Percentiles rank a stretch among this genome's conserved stretches.
Conservation (phyloP, 2,797 vertebrate genomes). For the Pangasius krempfi region DNA sequence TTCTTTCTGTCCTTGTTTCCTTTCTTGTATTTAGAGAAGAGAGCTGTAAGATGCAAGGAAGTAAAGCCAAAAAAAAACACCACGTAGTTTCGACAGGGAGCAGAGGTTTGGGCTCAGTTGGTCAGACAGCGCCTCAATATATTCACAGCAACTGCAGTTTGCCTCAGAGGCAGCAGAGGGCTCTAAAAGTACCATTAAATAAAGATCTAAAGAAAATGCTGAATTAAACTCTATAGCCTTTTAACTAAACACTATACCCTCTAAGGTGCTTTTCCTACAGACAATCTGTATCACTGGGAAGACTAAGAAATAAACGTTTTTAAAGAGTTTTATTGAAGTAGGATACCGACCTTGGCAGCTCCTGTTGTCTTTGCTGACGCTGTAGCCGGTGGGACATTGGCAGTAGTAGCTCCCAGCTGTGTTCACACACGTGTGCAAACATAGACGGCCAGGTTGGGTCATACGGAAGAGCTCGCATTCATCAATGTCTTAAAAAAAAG, state of each 20-base stretch:
- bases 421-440: constrained; percentile 81
- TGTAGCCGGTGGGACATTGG: constrained; percentile 79
- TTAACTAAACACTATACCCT: not conserved
- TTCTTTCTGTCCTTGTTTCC: not conserved
- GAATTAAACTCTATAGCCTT: not conserved
- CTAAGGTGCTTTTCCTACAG: not conserved
- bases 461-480: constrained; percentile 82
- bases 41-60: not conserved
- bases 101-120: not conserved
- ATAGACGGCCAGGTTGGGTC: constrained; percentile 73
- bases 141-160: no score
- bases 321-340: not conserved
- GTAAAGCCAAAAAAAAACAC: not conserved
- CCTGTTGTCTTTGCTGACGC: constrained; percentile 71
- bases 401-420: constrained; percentile 83
- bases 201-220: not conserved
- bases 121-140: not conserved
- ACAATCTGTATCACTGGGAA: not conserved
- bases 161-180: no score
- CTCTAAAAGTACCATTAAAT: not conserved
- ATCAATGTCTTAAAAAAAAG: constrained; percentile 74
- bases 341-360: constrained; percentile 75
- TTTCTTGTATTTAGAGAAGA: not conserved
- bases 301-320: no score
- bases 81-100: not conserved